Conservation (phyloP, 2,113 vertebrate genomes). For the Ctenodactylus gundi region DNA sequence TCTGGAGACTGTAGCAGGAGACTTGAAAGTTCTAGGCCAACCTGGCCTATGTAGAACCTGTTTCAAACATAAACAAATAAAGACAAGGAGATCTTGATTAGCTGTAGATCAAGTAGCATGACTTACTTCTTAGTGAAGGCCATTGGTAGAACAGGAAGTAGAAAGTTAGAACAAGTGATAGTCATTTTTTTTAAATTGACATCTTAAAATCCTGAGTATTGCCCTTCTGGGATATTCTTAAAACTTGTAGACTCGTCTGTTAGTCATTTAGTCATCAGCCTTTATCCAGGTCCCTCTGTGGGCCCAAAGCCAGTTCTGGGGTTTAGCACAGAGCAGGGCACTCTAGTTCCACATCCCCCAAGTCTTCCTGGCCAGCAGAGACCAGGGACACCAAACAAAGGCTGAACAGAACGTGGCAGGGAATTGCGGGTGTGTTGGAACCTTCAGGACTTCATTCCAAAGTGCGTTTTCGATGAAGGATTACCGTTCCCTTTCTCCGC, state of each 20-base stretch:
- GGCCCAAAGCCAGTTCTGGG: rapidly evolving
- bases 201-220: background rate
- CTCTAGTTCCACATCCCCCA: background rate
- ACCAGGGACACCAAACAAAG: background rate
- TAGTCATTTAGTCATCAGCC: background rate
- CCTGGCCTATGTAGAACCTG: background rate
- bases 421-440: background rate
- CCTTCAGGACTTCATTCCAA: background rate
- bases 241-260: background rate
- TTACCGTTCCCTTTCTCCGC: background rate
- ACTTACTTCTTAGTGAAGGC: background rate
- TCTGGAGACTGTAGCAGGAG: background rate
- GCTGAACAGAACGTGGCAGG: background rate
- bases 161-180: background rate
- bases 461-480: background rate
- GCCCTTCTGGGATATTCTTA: background rate
- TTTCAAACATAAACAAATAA: background rate
- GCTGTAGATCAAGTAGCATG: background rate
- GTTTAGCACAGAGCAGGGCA: background rate
- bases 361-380: background rate
- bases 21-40: background rate
- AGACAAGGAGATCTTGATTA: background rate
- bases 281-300: background rate
- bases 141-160: background rate
- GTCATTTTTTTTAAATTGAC: background rate